phyloP scores from a whole-genome alignment of 2,888 invertebrate genomes.

The Campopleginae sp. region DNA sequence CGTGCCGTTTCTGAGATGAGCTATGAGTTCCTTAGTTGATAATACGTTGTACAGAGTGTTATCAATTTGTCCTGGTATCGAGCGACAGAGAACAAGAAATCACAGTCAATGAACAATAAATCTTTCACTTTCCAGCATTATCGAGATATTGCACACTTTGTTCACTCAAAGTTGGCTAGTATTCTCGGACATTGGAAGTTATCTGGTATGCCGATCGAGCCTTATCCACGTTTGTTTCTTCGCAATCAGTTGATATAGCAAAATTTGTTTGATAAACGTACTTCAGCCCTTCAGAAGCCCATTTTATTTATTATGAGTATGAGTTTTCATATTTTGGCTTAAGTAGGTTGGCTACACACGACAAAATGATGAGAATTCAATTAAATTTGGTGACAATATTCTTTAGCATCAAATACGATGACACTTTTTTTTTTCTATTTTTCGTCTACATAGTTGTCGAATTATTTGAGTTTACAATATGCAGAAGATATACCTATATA shows the following conservation, averaged over 20 bases:
- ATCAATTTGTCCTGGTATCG: constrained; percentile 7
- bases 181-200: background rate
- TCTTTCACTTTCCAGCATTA: background rate
- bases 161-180: background rate
- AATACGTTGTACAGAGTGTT: constrained; percentile 1
- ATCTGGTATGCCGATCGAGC: background rate
- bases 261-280: background rate
- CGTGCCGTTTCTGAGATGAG: background rate
- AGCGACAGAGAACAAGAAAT: constrained; percentile 7
- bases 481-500: no score
- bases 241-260: background rate
- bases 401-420: no score
- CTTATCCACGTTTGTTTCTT: background rate
- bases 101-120: background rate
- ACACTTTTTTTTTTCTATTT: no score
- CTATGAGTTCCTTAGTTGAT: background rate
- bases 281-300: background rate
- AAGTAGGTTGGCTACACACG: no score
- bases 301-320: background rate
- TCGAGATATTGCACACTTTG: constrained; percentile 2
- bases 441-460: no score
- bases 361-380: no score
- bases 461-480: no score
- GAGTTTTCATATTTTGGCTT: background rate
- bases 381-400: no score